Percentiles rank a stretch among this genome's conserved stretches.
Conservation (phyloP, 2,797 vertebrate species). For the Sebastes matsubarae region DNA sequence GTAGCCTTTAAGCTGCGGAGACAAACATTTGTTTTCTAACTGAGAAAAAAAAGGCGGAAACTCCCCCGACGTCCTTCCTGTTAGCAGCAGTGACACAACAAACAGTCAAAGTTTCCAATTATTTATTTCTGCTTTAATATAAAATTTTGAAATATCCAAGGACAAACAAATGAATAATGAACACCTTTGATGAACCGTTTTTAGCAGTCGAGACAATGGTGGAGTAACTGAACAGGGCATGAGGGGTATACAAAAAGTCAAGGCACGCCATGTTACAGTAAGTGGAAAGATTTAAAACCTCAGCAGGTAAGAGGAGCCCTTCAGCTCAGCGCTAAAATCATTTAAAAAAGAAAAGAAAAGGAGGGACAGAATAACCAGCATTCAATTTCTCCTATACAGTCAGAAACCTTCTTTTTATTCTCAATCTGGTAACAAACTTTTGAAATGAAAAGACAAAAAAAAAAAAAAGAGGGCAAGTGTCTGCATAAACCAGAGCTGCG, state of each 20-base stretch:
- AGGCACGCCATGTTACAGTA: conserved; percentile 74
- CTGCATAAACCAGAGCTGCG: conserved; percentile 46
- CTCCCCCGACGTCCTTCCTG: neutral
- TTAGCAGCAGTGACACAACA: neutral
- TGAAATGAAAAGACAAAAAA: conserved; percentile 19
- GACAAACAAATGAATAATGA: conserved; percentile 53
- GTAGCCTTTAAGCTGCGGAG: neutral
- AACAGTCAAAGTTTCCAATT: conserved; percentile 41
- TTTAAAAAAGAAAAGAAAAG: conserved; percentile 10
- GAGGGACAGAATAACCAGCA: conserved; percentile 82
- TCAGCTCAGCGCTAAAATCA: conserved; percentile 54
- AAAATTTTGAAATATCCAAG: conserved; percentile 76
- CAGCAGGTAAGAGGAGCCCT: conserved; percentile 49
- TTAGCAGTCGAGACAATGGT: conserved; percentile 36
- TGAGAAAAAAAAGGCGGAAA: neutral
- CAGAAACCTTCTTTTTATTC: conserved; percentile 49
- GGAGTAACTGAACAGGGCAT: conserved; percentile 59
- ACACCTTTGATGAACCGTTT: conserved; percentile 11
- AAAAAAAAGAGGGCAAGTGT: neutral
- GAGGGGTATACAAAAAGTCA: conserved; percentile 55
- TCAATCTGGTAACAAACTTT: conserved; percentile 35
- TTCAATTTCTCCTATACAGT: conserved; percentile 73
- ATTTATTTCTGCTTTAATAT: conserved; percentile 81
- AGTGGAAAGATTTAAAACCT: conserved; percentile 48
- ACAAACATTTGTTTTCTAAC: neutral